Conservation (phyloP, 2,888 invertebrate genomes). For the Muschampia plurimacula region DNA sequence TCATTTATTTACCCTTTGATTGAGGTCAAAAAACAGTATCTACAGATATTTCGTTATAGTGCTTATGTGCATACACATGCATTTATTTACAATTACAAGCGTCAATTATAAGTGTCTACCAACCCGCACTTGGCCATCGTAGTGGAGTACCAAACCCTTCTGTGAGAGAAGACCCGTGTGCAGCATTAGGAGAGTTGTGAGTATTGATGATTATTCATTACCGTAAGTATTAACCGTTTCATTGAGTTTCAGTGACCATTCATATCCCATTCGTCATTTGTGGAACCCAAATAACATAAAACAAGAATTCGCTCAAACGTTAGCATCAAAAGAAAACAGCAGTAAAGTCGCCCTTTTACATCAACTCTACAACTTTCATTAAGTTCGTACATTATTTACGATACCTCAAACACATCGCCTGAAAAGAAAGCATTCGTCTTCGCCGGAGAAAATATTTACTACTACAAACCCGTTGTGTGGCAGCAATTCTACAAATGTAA, state of each 20-base stretch:
- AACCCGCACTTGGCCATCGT: too few species aligned
- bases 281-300: not conserved
- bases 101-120: too few species aligned
- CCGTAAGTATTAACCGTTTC: too few species aligned
- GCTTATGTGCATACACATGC: too few species aligned
- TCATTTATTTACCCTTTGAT: too few species aligned
- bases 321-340: constrained; percentile 12
- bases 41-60: too few species aligned
- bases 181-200: too few species aligned
- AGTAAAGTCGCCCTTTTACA: not conserved
- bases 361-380: constrained; percentile 31
- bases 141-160: too few species aligned
- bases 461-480: constrained; percentile 39
- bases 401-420: constrained; percentile 35
- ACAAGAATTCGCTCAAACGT: not conserved
- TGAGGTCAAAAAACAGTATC: too few species aligned
- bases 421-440: constrained; percentile 38
- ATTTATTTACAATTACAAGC: too few species aligned
- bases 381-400: constrained; percentile 27
- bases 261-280: not conserved
- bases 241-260: not conserved
- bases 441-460: constrained; percentile 40
- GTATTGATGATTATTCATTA: too few species aligned
- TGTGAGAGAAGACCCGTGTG: too few species aligned
- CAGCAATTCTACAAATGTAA: constrained; percentile 44